Evolutionary conservation across 1,140 invertebrate species (phyloP), one percentile per base, ranked within the genome.

Genomic region (Scaptomyza pallida): DNA sequence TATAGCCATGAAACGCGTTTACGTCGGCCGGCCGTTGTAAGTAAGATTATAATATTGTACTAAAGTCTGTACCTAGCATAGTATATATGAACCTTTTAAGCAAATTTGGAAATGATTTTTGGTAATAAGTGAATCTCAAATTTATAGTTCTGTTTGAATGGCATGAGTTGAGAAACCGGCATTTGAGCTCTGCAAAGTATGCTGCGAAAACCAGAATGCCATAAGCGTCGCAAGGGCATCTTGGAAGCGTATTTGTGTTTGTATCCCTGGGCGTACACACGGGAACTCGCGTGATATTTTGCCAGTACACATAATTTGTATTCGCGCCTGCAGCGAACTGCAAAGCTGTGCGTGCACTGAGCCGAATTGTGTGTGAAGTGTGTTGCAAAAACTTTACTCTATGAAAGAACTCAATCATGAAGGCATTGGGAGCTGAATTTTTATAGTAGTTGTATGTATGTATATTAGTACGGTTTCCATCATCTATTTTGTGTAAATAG

Each of bases 241-340:
- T 30, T 6, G 23, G 0, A 30, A 30, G 8, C 9, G 26, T 9
- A 9, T 30, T 8, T 57, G 15, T 57, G 6, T 69, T 16, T 19
- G 19, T 10, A 15, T 16, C 21, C 21, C 40, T 23, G 37, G 13
- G 19, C 41, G 13, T 19, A 15, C 19, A 23, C 16, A 43, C 37
- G 16, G 17, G 19, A 47, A 47, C 56, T 16, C 21, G 50, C 41
- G 30, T 54, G 48, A 45, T 40, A 52, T 61, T 47, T 44, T 63
- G 9, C 43, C 43, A 47, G 50, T 48, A 43, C 33, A 63, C 43
- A 63, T 62, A 48, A 63, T 63, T 63, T 69, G 50, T 63, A 63
- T 47, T 61, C 50, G 15, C 33, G 44, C 35, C 43, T 63, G 43
- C 30, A 48, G 59, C 33, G 5, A 48, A 48, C 15, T 19, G 33